Evolutionary conservation across 2,888 invertebrate species (phyloP), one percentile per base, ranked within the genome.

Genomic region (Drosophila longiperda): DNA sequence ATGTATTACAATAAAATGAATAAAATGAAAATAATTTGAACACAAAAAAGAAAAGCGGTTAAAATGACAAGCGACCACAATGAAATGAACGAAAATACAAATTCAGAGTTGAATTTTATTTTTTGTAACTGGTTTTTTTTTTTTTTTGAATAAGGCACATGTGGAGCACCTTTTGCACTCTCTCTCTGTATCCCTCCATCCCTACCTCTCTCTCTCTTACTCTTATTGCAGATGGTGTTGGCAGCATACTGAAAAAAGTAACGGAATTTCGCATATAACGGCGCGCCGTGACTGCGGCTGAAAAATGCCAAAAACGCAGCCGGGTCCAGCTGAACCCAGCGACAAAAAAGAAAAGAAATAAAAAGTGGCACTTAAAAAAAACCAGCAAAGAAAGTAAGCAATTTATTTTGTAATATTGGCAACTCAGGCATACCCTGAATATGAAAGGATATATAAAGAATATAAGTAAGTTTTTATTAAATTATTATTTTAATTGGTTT

Each of bases 11-110:
- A 66, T 32, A 64, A 76, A 72, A 54, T 67, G 54, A 64, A 72
- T 67, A 75, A 72, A 85, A 80, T 65, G 71, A 78, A 80, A 82
- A 72, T 78, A 80, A 80, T 81, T 72, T 69, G 75, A 82, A 69
- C 77, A 64, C 71, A 77, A 73, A 62, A 60, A 57, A 58, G 61
- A 60, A 74, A 61, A 68, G 68, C 66, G 58, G 70, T 62, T 48
- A 45, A 45, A 45, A 45, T 75, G 70, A 71, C 40, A 67, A 72
- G 62, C 72, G 76, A 89, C 87, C 89, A 75, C 89, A 87, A 89
- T 84, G 84, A 84, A 84, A 79, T 86, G 82, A 82, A 86, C 75
- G 78, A 66, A 76, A 78, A 87, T n/a, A 3, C 15, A 11, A 58
- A 72, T 65, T 45, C 33, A 33, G 54, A 33, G 63, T 38, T 38